A percentile compares a stretch with the other conserved stretches of the same genome.
Conservation (phyloP, 2,113 vertebrate genomes). For the Microtus richardsoni region DNA sequence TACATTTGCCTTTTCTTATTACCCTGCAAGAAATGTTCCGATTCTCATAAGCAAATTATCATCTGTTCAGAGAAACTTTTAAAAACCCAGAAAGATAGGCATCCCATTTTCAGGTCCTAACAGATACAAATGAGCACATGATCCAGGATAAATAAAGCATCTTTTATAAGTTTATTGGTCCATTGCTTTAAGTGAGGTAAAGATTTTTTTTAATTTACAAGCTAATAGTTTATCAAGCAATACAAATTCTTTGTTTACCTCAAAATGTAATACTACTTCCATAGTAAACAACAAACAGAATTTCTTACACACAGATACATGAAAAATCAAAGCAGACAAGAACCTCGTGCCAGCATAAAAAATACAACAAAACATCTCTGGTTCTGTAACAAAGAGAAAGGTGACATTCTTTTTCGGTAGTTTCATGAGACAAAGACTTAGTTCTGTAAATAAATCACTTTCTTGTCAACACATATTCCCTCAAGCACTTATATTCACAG, state of each 20-base stretch:
- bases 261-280: slow-evolving; percentile 85
- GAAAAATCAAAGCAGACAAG: slow-evolving; percentile 79
- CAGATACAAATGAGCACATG: slow-evolving; percentile 53
- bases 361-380: slow-evolving; percentile 81
- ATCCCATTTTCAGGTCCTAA: neutral
- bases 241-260: slow-evolving; percentile 87
- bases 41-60: neutral
- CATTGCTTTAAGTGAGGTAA: slow-evolving; percentile 93
- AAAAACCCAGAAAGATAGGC: neutral
- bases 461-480: slow-evolving; percentile 53
- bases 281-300: slow-evolving; percentile 90
- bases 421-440: slow-evolving; percentile 78
- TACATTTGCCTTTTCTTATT: neutral
- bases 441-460: slow-evolving; percentile 61
- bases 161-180: slow-evolving; percentile 91
- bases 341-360: slow-evolving; percentile 83
- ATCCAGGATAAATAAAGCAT: slow-evolving; percentile 82
- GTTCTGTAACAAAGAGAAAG: slow-evolving; percentile 78
- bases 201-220: slow-evolving; percentile 89
- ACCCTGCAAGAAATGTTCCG: neutral
- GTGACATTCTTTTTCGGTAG: slow-evolving; percentile 73
- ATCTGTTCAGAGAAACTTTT: neutral
- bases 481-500: slow-evolving; percentile 78
- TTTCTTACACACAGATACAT: slow-evolving; percentile 81
- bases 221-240: slow-evolving; percentile 86